These are phyloP conservation scores for Steinernema feltiae DNA, from an alignment of 1,140 invertebrate genomes.

Conservation along the genomic window DNA sequence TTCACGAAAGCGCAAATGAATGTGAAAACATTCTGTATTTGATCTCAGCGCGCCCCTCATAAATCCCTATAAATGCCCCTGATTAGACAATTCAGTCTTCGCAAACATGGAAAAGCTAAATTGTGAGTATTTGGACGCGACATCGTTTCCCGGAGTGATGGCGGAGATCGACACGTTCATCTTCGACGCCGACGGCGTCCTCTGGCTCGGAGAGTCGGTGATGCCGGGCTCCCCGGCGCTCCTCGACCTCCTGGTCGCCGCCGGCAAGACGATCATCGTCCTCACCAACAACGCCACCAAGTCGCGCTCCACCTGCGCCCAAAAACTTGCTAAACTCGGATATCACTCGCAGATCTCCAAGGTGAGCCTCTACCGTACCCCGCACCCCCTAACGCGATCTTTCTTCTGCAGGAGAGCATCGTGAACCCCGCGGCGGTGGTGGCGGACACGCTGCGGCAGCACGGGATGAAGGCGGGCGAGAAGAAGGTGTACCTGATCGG, in stretches of 20 bases:
- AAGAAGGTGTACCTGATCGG: constrained; percentile 57
- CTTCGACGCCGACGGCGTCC: constrained; percentile 55
- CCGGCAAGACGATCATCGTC: constrained; percentile 48
- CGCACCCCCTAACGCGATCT: neutral
- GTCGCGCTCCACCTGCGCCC: constrained; percentile 49
- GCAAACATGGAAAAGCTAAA: neutral
- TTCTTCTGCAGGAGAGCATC: constrained; percentile 28
- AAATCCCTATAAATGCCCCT: too few relatives aligned
- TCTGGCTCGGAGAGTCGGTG: constrained; percentile 49
- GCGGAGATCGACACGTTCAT: constrained; percentile 54
- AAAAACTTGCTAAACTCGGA: constrained; percentile 50
- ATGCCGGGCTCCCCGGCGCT: constrained; percentile 51
- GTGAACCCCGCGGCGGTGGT: constrained; percentile 55
- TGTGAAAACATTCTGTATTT: too few relatives aligned
- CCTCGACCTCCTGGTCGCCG: constrained; percentile 47
- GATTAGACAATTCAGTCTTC: neutral
- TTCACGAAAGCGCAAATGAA: too few relatives aligned
- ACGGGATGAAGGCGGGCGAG: constrained; percentile 36
- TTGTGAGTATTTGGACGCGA: neutral
- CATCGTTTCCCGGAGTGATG: constrained; percentile 39
- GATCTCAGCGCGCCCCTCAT: too few relatives aligned
- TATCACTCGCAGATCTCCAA: constrained; percentile 34
- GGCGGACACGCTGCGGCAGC: constrained; percentile 46
- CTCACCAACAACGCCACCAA: constrained; percentile 56
- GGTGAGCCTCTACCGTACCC: neutral